phyloP scores from a whole-genome alignment of 2,113 vertebrate species.

The Peromyscus leucopus region DNA sequence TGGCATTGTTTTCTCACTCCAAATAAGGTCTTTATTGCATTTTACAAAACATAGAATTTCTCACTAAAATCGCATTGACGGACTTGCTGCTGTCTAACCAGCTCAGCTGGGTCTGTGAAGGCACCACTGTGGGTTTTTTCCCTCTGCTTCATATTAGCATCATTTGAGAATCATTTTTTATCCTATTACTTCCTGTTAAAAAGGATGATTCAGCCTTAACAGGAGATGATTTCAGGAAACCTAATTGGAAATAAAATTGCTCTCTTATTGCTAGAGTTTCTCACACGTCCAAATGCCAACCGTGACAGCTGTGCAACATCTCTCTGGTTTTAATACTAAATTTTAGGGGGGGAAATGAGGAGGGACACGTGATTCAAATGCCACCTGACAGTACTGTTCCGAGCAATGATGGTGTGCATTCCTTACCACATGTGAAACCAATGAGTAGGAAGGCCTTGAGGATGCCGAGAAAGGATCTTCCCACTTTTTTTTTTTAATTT shows the following conservation, averaged over 20 bases:
- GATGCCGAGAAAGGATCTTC: neutral
- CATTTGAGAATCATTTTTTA: constrained; percentile 57
- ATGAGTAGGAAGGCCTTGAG: neutral
- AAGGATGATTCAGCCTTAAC: constrained; percentile 41
- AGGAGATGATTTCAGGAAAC: constrained; percentile 66
- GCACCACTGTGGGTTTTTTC: neutral
- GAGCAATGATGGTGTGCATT: neutral
- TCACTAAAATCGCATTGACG: constrained; percentile 46
- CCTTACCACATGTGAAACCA: neutral
- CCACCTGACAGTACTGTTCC: constrained; percentile 39
- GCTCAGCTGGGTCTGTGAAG: constrained; percentile 20
- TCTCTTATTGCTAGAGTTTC: constrained; percentile 59
- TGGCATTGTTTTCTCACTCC: constrained; percentile 14
- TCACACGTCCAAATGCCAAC: constrained; percentile 70
- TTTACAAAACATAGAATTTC: constrained; percentile 70
- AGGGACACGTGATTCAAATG: constrained; percentile 36
- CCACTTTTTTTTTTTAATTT: neutral
- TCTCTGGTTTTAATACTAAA: constrained; percentile 64
- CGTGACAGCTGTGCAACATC: constrained; percentile 55
- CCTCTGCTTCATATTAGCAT: constrained; percentile 38
- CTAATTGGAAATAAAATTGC: constrained; percentile 72
- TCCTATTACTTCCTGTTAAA: constrained; percentile 61
- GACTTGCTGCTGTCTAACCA: constrained; percentile 8
- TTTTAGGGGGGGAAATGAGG: constrained; percentile 52
- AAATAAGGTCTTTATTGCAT: constrained; percentile 62